Conservation (phyloP, 1,140 invertebrate genomes). For the Heliothis subflexa region DNA sequence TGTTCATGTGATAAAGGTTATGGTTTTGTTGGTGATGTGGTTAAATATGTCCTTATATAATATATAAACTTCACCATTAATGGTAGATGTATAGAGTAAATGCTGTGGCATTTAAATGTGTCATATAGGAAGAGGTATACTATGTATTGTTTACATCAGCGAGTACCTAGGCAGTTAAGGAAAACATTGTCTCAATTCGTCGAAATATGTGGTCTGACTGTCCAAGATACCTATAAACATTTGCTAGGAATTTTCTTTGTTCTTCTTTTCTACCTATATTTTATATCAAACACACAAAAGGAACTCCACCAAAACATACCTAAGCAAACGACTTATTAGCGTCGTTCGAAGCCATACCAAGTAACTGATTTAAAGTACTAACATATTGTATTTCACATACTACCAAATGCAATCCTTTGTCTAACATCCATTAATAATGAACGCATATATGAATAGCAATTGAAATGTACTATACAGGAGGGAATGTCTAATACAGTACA, state of each 20-base stretch:
- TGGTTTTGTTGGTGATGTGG: not conserved
- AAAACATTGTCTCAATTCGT: no score
- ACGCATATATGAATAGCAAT: conserved; percentile 24
- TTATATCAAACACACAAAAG: not conserved
- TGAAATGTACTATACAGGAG: conserved; percentile 11
- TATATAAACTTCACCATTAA: not conserved
- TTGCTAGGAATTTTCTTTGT: no score
- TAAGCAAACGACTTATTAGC: conserved; percentile 19
- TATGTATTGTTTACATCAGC: no score
- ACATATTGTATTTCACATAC: conserved; percentile 17
- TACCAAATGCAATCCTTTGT: conserved; percentile 34
- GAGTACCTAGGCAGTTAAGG: no score
- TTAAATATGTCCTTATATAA: no score
- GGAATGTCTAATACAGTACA: conserved; percentile 4
- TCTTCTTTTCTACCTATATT: no score
- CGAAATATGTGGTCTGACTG: no score
- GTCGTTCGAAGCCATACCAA: conserved; percentile 28
- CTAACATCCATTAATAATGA: conserved; percentile 18
- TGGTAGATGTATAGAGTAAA: no score
- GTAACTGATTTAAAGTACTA: conserved; percentile 23
- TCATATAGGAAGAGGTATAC: no score
- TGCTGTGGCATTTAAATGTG: no score
- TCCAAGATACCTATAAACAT: no score
- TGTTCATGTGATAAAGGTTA: not conserved
- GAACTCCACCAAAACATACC: not conserved